These are phyloP conservation scores for Ennomos quercinarius DNA, from an alignment of 2,888 invertebrate species.

Conservation along the genomic window DNA sequence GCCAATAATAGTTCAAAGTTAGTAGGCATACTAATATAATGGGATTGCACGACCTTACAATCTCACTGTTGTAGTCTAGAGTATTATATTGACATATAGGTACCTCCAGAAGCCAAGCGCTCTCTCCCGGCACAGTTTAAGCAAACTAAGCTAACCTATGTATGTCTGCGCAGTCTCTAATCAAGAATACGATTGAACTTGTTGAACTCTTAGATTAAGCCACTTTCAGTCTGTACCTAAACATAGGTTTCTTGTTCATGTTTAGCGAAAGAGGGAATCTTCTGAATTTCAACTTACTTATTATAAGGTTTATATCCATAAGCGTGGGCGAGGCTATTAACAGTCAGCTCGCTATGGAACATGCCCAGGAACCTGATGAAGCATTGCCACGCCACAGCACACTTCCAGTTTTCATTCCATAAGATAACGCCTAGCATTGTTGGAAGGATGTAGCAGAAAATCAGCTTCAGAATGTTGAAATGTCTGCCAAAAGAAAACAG, in stretches of 20 bases:
- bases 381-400: constrained; percentile 89
- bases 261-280: neutral
- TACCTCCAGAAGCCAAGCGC: constrained; percentile 1
- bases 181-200: constrained; percentile 28
- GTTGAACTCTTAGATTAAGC: constrained; percentile 22
- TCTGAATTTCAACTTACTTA: constrained; percentile 60
- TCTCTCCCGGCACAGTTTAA: constrained; percentile 5
- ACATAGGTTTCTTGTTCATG: constrained; percentile 7
- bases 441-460: constrained; percentile 91
- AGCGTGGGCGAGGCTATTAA: constrained; percentile 94
- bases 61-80: constrained; percentile 6
- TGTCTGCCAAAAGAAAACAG: constrained; percentile 75
- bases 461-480: constrained; percentile 88
- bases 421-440: constrained; percentile 88
- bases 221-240: constrained; percentile 17
- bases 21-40: neutral
- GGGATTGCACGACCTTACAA: constrained; percentile 1
- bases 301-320: constrained; percentile 86
- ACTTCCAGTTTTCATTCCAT: constrained; percentile 89
- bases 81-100: constrained; percentile 14
- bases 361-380: constrained; percentile 90
- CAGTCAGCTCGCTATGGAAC: constrained; percentile 94
- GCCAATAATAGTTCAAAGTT: too few species aligned
- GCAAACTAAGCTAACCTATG: constrained; percentile 10
- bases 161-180: constrained; percentile 25